Conservation (phyloP, 2,113 vertebrate genomes). For the Oryctolagus cuniculus region DNA sequence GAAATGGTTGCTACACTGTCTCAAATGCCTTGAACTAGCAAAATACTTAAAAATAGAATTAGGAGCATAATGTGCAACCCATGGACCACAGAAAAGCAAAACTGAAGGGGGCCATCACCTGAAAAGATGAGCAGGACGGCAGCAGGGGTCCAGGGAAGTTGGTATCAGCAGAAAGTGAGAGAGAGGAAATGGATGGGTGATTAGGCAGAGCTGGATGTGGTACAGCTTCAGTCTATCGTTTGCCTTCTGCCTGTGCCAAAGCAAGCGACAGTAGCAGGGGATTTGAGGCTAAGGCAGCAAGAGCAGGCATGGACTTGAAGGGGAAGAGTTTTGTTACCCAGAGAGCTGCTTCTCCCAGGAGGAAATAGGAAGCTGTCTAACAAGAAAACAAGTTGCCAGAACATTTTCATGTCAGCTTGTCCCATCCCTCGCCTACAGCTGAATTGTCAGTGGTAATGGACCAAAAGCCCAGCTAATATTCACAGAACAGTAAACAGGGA, state of each 20-base stretch:
- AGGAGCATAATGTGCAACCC: background rate
- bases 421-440: background rate
- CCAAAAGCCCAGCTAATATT: background rate
- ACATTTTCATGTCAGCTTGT: background rate
- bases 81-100: background rate
- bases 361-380: background rate
- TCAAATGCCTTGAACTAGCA: constrained; percentile 3
- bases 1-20: background rate
- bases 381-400: background rate
- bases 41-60: background rate
- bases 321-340: background rate
- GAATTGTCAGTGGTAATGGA: background rate
- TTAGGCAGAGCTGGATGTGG: background rate
- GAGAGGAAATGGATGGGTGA: background rate
- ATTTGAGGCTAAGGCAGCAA: background rate
- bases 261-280: background rate
- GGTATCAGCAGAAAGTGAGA: background rate
- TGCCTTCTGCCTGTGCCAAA: background rate
- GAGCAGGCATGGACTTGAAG: background rate
- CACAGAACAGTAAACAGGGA: background rate
- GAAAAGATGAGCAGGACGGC: background rate
- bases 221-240: background rate
- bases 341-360: background rate
- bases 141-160: rapidly evolving
- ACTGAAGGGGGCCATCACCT: background rate